Base-by-base conservation (phyloP, 2,113 vertebrate species). In the Apodemus speciosus region DNA sequence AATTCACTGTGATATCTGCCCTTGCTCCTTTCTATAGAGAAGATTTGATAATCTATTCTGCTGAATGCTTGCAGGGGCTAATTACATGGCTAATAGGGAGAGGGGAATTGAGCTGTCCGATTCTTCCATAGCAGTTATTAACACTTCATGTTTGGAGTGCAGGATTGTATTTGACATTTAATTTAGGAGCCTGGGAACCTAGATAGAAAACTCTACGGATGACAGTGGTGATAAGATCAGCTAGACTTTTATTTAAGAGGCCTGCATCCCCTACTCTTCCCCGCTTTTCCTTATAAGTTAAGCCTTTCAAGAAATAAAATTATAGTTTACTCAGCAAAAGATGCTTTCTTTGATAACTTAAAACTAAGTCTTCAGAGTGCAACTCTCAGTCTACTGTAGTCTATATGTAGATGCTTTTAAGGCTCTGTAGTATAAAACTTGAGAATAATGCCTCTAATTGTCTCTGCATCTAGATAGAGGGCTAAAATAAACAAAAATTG, bases 81-180 rank as follows among this genome's bases (percentile, higher is more conserved):
- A 95, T 96, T 95, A 81, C 4, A 5, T 79, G 16, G 85, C 89
- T 90, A 85, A 86, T 10, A 80, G 86, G 91, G 94, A 95, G 92
- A 97, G 62, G 83, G 93, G 85, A 94, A 25, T 88, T 86, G 91
- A 95, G 51, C 92, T 97, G 95, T 95, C 89, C 90, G 49, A 46
- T 92, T 95, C 87, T 76, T 89, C 89, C 93, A 3, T 9, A 90
- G 93, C 18, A 15, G 53, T 72, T 81, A 46, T 46, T 46, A 46
- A 30, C 3, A 2, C 83, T 96, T 97, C 92, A 73, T 75, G 30
- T 96, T 97, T 93, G 92, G 84, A 92, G 53, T 91, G 85, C 93
- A 94, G 94, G 75, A 97, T 96, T 97, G 81, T 95, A 96, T 97
- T 97, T 97, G 96, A 97, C 96, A 95, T 97, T 98, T 98, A 97